A percentile compares a stretch with the other conserved stretches of the same genome.
These are phyloP conservation scores for Lacerta agilis DNA, from an alignment of 2,797 vertebrate species.

Conservation along the genomic window DNA sequence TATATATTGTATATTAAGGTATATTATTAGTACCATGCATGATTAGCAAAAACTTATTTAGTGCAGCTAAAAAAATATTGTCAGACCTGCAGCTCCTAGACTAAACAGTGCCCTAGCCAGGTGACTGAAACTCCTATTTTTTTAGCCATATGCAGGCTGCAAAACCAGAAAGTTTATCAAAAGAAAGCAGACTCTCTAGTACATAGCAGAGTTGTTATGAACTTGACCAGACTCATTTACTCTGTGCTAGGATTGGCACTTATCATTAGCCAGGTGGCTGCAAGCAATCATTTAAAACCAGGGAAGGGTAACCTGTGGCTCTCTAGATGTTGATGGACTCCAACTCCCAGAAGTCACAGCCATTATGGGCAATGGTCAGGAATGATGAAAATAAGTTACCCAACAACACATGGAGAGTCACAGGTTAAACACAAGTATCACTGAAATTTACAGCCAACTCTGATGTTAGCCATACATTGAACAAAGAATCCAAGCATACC, in stretches of 20 bases:
- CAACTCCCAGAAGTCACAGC: too few relatives aligned
- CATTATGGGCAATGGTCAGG: too few relatives aligned
- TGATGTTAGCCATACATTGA: conserved; percentile 6
- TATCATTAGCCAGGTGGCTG: neutral
- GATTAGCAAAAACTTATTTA: neutral
- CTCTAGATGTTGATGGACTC: too few relatives aligned
- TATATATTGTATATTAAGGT: too few relatives aligned
- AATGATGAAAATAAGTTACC: too few relatives aligned
- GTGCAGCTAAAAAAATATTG: too few relatives aligned
- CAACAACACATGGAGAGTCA: too few relatives aligned
- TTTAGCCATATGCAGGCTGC: neutral
- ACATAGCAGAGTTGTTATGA: neutral
- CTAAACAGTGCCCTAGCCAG: neutral
- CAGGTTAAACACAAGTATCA: too few relatives aligned
- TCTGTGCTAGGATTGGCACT: neutral
- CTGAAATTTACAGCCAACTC: conserved; percentile 15
- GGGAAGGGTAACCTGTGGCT: neutral
- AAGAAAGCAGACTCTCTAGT: neutral
- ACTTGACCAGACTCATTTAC: neutral
- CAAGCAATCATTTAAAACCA: neutral
- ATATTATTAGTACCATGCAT: neutral
- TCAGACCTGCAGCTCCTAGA: neutral
- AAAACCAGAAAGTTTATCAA: neutral
- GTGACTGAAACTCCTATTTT: neutral
- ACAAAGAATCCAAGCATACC: neutral